phyloP scores from a whole-genome alignment of 2,797 vertebrate species.

The Pelobates cultripes region DNA sequence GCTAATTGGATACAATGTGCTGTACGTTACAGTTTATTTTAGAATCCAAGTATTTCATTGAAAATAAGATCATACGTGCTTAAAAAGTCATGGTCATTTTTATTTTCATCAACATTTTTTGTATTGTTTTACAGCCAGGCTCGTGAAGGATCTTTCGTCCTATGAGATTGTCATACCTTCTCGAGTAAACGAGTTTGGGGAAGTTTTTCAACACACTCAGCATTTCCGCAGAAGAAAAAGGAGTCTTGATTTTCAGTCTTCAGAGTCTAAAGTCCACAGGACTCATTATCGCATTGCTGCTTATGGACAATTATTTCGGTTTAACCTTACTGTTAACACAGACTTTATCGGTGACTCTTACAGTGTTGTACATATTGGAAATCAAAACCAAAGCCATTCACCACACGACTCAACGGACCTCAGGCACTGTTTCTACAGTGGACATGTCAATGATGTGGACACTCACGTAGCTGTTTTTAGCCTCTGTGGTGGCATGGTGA shows the following conservation, averaged over 20 bases:
- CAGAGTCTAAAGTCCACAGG: slow-evolving; percentile 69
- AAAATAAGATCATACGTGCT: too few species aligned
- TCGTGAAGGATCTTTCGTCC: slow-evolving; percentile 84
- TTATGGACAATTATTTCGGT: slow-evolving; percentile 88
- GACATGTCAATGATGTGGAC: slow-evolving; percentile 84
- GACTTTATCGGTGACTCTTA: slow-evolving; percentile 85
- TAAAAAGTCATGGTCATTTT: neutral
- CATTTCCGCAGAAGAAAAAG: slow-evolving; percentile 86
- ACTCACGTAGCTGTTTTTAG: slow-evolving; percentile 86
- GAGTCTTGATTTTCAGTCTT: slow-evolving; percentile 73
- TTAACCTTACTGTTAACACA: slow-evolving; percentile 89
- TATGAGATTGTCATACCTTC: slow-evolving; percentile 91
- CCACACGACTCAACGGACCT: slow-evolving; percentile 43
- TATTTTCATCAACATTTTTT: neutral
- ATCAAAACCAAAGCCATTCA: slow-evolving; percentile 43
- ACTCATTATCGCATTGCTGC: slow-evolving; percentile 86
- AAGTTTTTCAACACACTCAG: slow-evolving; percentile 79
- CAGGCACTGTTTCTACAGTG: slow-evolving; percentile 95
- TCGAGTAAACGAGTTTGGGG: slow-evolving; percentile 90
- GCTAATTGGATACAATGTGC: too few species aligned
- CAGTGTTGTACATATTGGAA: slow-evolving; percentile 82
- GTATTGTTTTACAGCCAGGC: slow-evolving; percentile 76
- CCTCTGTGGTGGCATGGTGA: slow-evolving; percentile 94
- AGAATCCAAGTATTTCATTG: too few species aligned
- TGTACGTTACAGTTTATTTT: too few species aligned